A percentile compares a stretch with the other conserved stretches of the same genome.
phyloP scores from a whole-genome alignment of 2,113 vertebrate genomes.

The Ptychochromis oligacanthus region DNA sequence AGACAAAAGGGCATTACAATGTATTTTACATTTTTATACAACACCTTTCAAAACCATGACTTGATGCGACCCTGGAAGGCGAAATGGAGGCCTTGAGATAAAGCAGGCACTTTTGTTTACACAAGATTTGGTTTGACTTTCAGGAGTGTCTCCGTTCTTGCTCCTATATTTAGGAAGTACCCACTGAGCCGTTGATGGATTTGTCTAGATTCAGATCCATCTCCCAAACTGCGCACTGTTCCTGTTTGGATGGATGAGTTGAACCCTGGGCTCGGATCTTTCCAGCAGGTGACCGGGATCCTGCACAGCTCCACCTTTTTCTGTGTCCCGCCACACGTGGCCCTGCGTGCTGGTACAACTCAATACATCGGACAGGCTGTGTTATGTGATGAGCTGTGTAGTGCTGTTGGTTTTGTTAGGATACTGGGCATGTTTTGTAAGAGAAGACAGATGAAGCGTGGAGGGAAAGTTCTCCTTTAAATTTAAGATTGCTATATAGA shows the following conservation, averaged over 20 bases:
- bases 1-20: conserved; percentile 59
- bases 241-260: conserved; percentile 73
- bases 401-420: conserved; percentile 8
- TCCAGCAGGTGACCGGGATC: conserved; percentile 62
- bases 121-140: conserved; percentile 84
- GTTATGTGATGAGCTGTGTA: conserved; percentile 14
- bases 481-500: neutral
- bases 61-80: conserved; percentile 79
- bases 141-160: conserved; percentile 78
- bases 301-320: conserved; percentile 37
- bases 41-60: conserved; percentile 77
- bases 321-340: neutral
- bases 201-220: conserved; percentile 72
- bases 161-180: conserved; percentile 83
- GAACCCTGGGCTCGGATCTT: conserved; percentile 64
- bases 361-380: neutral
- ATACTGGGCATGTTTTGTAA: conserved; percentile 9
- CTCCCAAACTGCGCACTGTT: conserved; percentile 77
- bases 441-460: neutral
- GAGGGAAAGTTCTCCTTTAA: conserved; percentile 1
- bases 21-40: conserved; percentile 75
- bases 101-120: conserved; percentile 81
- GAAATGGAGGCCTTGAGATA: conserved; percentile 75
- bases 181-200: conserved; percentile 80
- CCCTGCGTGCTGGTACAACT: neutral